These are phyloP conservation scores for Oscarella lobularis DNA, from an alignment of 37 sponge, comb jelly and placozoan genomes.

Conservation along the genomic window DNA sequence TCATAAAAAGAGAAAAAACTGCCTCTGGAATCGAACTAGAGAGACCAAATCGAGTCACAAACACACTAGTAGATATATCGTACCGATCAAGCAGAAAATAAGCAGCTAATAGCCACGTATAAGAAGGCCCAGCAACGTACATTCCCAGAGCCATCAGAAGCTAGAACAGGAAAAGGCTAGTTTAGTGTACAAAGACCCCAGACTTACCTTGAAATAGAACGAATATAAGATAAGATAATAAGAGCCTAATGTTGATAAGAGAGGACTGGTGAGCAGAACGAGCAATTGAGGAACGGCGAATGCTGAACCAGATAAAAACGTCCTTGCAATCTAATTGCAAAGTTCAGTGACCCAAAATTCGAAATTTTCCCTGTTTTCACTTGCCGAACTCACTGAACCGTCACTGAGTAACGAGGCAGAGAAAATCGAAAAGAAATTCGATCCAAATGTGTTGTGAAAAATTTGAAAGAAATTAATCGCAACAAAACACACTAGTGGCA, in stretches of 20 bases:
- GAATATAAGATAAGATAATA: neutral
- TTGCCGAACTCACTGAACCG: neutral
- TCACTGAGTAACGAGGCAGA: neutral
- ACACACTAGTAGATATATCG: neutral
- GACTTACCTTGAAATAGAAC: slow-evolving; percentile 1
- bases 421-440: slow-evolving; percentile 24
- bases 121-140: slow-evolving; percentile 1
- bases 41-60: neutral
- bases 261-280: neutral
- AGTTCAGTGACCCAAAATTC: neutral
- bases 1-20: slow-evolving; percentile 20
- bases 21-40: slow-evolving; percentile 11
- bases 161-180: neutral
- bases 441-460: slow-evolving; percentile 27
- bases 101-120: slow-evolving; percentile 1
- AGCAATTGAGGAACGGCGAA: slow-evolving; percentile 7
- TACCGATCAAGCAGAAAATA: slow-evolving; percentile 7
- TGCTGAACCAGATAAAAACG: slow-evolving; percentile 2
- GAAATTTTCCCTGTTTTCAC: neutral
- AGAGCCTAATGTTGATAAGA: neutral
- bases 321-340: neutral
- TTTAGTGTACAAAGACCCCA: too few relatives aligned
- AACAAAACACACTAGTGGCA: neutral
- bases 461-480: neutral
- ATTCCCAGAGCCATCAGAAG: neutral